Conservation (phyloP, 2,113 vertebrate genomes). For the Catharus minimus region DNA sequence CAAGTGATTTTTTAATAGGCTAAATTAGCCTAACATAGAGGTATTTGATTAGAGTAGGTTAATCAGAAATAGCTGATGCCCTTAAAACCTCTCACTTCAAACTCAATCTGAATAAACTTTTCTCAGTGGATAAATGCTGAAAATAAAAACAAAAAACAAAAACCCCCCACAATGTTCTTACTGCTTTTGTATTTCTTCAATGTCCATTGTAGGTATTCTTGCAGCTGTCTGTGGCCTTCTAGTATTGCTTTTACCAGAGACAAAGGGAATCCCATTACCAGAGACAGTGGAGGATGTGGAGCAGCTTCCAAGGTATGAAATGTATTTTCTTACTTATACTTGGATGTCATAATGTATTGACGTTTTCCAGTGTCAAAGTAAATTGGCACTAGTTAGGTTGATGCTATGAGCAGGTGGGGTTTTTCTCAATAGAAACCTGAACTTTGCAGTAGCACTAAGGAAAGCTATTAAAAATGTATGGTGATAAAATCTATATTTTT, state of each 20-base stretch:
- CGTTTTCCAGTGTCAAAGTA: neutral
- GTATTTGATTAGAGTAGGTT: neutral
- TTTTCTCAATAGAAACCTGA: neutral
- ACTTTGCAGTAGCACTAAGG: neutral
- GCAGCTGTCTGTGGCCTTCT: slow-evolving; percentile 83
- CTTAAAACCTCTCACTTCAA: neutral
- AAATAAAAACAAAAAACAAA: neutral
- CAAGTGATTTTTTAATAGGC: neutral
- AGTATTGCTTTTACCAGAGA: slow-evolving; percentile 90
- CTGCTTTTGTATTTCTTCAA: neutral
- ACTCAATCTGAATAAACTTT: neutral
- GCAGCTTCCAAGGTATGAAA: slow-evolving; percentile 78
- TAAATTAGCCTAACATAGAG: neutral
- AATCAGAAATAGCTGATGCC: neutral
- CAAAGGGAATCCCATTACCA: slow-evolving; percentile 87
- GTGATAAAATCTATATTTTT: neutral
- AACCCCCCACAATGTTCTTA: neutral
- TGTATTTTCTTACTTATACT: neutral
- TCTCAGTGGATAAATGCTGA: neutral
- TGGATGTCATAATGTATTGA: neutral
- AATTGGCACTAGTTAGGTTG: neutral
- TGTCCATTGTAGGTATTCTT: slow-evolving; percentile 73
- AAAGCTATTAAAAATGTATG: neutral
- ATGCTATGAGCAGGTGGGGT: neutral
- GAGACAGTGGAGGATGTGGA: slow-evolving; percentile 94